Conservation (phyloP, 2,797 vertebrate species). For the Carduelis carduelis region DNA sequence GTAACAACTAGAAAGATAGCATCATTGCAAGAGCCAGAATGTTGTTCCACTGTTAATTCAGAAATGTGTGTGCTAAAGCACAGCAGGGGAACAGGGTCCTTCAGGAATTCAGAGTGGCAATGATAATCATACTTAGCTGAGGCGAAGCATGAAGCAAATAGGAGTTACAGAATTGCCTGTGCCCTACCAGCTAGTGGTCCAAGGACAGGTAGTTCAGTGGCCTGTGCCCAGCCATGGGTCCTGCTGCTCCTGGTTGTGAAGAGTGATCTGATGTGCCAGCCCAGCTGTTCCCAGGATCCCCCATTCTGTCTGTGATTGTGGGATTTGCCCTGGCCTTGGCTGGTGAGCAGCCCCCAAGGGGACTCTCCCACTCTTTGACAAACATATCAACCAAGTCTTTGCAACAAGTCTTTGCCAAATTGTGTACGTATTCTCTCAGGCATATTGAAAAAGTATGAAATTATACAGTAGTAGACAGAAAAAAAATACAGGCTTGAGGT, state of each 20-base stretch:
- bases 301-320: neutral
- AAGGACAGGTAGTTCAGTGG: neutral
- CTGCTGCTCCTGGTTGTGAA: neutral
- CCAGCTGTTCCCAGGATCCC: rapidly evolving
- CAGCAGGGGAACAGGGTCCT: neutral
- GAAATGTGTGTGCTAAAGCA: neutral
- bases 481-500: neutral
- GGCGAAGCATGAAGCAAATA: neutral
- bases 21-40: neutral
- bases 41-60: neutral
- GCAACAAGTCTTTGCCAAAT: neutral
- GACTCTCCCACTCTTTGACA: neutral
- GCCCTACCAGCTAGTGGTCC: neutral
- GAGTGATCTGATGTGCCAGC: rapidly evolving
- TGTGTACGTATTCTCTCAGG: neutral
- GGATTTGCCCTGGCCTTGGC: neutral
- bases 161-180: neutral
- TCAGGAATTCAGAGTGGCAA: rapidly evolving
- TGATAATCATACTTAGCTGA: neutral
- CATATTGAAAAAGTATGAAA: neutral
- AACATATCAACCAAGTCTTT: neutral
- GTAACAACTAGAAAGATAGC: neutral
- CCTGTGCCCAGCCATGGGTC: neutral
- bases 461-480: neutral
- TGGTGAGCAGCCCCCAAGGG: neutral